A percentile compares a stretch with the other conserved stretches of the same genome.
Conservation (phyloP, 2,113 vertebrate species). For the Petrocephalus microphthalmus region DNA sequence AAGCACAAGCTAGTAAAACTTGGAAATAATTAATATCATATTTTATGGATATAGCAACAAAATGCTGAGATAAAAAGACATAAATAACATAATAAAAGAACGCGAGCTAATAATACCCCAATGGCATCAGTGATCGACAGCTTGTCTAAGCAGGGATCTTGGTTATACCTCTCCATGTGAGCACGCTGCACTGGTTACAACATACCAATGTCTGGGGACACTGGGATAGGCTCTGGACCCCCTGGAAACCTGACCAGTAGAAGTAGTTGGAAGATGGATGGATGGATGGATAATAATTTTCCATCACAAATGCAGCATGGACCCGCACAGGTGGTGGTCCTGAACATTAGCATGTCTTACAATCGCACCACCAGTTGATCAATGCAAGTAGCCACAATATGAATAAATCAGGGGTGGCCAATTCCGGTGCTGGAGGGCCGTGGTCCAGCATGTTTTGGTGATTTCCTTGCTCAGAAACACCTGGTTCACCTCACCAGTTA, state of each 20-base stretch:
- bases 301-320: background rate
- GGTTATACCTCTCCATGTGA: too few species aligned
- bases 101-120: background rate
- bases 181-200: background rate
- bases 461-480: too few species aligned
- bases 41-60: background rate
- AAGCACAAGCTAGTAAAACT: background rate
- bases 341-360: background rate
- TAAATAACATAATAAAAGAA: background rate
- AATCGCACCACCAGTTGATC: background rate
- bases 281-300: background rate
- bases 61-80: background rate
- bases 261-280: too few species aligned
- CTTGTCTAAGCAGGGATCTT: background rate
- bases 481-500: too few species aligned
- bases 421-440: too few species aligned
- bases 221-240: background rate
- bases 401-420: too few species aligned
- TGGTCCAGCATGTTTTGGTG: too few species aligned
- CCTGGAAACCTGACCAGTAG: background rate
- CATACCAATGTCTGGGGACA: background rate
- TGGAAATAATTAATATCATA: background rate
- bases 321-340: background rate
- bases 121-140: background rate
- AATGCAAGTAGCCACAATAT: background rate